Evolutionary conservation across 2,797 vertebrate species (phyloP), one percentile per base, ranked within the genome.

Genomic region (Brachyrhaphis roseni): DNA sequence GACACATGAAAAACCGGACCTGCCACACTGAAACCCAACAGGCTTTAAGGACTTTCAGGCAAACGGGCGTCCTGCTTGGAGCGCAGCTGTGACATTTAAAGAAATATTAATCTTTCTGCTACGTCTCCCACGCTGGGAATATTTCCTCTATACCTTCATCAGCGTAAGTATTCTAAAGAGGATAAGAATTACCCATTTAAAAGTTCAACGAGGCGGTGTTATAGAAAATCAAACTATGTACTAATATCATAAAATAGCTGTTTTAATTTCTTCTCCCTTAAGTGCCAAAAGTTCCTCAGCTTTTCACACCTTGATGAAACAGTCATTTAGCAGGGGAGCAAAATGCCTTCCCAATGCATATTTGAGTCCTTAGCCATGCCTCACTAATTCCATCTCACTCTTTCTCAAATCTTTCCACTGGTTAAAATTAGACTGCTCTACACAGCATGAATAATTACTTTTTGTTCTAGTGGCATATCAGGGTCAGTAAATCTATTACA

Each of bases 401-500:
- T 95, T 96, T 96, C 94, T 93, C 94, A 96, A 96, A 96, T 96
- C 90, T 93, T 94, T 93, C 92, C 91, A 93, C 90, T 91, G 92
- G 93, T 94, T 95, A 95, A 95, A 95, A 95, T 95, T 95, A 95
- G 94, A 95, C 92, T 78, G 90, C 88, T 91, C 91, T 85, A 94
- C 94, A 90, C 93, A 90, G 92, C 93, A 93, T 96, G 95, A 96
- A 95, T 95, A 96, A 96, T 96, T 95, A 96, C 94, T 95, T 94
- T 95, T 96, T 95, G 93, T 95, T 95, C 93, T 94, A 89, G 94
- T 95, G 94, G 93, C 94, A 94, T 95, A 95, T 95, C 95, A 96
- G 95, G 95, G 95, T 95, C 95, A 96, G 93, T 94, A 96, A 95
- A 96, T 96, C 95, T 95, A 95, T 95, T 96, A 95, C 93, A 95